Conservation (phyloP, 2,888 invertebrate genomes). For the Aricia artaxerxes region DNA sequence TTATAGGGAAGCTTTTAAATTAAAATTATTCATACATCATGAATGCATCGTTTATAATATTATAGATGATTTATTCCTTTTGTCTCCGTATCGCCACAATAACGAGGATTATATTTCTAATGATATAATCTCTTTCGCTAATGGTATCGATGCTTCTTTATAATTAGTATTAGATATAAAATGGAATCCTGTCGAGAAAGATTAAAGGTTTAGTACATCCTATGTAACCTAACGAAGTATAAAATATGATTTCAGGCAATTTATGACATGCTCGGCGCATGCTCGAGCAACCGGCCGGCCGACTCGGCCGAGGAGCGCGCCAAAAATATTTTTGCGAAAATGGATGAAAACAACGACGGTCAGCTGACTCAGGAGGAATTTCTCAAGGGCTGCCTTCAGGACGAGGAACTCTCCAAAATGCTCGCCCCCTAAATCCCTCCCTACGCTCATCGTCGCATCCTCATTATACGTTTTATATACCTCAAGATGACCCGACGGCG, state of each 20-base stretch:
- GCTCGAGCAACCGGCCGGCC: slow-evolving; percentile 95
- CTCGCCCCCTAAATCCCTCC: slow-evolving; percentile 88
- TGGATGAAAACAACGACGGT: slow-evolving; percentile 99
- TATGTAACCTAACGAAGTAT: neutral
- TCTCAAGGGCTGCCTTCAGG: slow-evolving; percentile 97
- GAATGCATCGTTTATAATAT: neutral
- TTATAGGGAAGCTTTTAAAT: neutral
- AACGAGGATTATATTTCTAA: neutral
- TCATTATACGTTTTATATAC: slow-evolving; percentile 42
- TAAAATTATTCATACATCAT: neutral
- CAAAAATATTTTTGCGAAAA: slow-evolving; percentile 99
- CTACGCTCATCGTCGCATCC: slow-evolving; percentile 39
- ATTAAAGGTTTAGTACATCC: neutral
- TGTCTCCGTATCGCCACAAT: neutral
- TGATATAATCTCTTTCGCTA: neutral
- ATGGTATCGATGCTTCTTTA: neutral
- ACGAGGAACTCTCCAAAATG: slow-evolving; percentile 97
- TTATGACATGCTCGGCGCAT: slow-evolving; percentile 99
- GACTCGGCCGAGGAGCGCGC: slow-evolving; percentile 98
- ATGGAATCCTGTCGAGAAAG: neutral
- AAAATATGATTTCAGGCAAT: slow-evolving; percentile 88
- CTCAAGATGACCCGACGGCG: slow-evolving; percentile 59
- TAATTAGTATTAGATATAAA: neutral
- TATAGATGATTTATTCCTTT: neutral
- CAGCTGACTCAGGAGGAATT: slow-evolving; percentile 99